A percentile compares a stretch with the other conserved stretches of the same genome.
Evolutionary conservation across 2,113 vertebrate species (phyloP).

Genomic region (Lathamus discolor): DNA sequence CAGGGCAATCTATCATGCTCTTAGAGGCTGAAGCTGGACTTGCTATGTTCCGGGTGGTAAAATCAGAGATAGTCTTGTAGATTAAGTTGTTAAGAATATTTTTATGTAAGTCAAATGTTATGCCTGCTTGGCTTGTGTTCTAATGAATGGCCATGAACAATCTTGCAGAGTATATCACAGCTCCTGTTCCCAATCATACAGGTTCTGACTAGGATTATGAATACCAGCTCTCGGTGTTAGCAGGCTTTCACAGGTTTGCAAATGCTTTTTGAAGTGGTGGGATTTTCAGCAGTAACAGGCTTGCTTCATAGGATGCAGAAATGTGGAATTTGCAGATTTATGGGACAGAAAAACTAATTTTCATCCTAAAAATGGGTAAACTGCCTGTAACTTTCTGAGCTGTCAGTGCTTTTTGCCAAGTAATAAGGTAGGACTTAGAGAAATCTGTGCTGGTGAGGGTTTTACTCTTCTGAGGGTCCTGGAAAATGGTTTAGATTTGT

Average conservation of each 20-base stretch:
- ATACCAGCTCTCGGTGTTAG: not conserved
- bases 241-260: not conserved
- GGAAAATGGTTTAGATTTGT: not conserved
- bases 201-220: not conserved
- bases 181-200: not conserved
- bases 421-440: not conserved
- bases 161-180: not conserved
- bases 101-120: not conserved
- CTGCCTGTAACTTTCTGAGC: not conserved
- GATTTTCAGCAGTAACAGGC: not conserved
- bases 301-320: not conserved
- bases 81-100: not conserved
- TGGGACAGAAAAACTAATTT: not conserved
- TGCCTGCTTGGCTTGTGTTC: not conserved
- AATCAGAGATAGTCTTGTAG: not conserved
- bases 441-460: not conserved
- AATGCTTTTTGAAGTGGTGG: not conserved
- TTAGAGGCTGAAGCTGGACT: not conserved
- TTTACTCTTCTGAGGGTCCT: not conserved
- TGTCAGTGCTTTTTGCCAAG: not conserved
- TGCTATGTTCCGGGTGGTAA: not conserved
- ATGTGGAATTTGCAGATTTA: not conserved
- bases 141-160: not conserved
- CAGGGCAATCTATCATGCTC: not conserved
- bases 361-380: not conserved